Percentiles rank a stretch among this genome's conserved stretches.
Conservation (phyloP, 2,113 vertebrate species). For the Cepphus grylle region DNA sequence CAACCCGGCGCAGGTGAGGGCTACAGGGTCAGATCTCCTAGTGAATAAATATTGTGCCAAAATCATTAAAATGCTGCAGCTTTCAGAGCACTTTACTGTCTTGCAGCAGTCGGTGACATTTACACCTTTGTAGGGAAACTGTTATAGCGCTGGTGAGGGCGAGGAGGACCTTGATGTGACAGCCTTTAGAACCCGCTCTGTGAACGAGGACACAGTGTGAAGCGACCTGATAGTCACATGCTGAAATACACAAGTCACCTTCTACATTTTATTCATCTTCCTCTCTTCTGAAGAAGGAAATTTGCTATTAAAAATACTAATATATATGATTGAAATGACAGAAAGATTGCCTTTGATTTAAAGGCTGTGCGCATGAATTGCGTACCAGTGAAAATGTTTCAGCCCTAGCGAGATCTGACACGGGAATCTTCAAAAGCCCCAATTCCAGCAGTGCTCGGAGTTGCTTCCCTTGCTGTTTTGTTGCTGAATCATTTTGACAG, state of each 20-base stretch:
- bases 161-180: neutral
- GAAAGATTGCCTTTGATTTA: neutral
- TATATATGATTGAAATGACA: neutral
- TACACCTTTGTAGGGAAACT: neutral
- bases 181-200: neutral
- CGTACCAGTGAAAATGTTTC: neutral
- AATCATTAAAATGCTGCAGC: neutral
- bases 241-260: neutral
- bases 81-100: neutral
- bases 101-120: neutral
- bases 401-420: neutral
- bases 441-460: neutral
- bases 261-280: neutral
- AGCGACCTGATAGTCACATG: neutral
- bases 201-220: neutral
- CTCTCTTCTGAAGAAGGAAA: neutral
- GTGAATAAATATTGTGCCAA: neutral
- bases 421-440: neutral
- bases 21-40: neutral
- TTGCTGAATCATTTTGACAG: neutral
- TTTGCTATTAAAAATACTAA: neutral
- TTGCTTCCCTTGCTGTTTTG: neutral
- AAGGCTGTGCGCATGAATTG: neutral
- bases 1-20: neutral
- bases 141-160: neutral